phyloP scores from a whole-genome alignment of 1,140 invertebrate species.

The Neodiprion pinetum region DNA sequence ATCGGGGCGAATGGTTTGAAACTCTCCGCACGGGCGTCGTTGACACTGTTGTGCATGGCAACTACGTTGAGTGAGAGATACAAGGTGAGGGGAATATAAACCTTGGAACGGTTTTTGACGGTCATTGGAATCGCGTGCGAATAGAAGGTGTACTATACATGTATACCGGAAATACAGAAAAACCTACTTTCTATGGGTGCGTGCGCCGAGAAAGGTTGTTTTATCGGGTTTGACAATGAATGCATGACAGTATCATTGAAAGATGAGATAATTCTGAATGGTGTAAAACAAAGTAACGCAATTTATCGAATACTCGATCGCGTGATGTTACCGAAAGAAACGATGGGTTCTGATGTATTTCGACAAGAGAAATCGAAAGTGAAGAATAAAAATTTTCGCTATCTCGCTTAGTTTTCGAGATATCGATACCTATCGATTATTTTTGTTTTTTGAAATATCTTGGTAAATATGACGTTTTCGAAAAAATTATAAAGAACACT shows the following conservation, averaged over 20 bases:
- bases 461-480: conserved; percentile 1
- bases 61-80: conserved; percentile 25
- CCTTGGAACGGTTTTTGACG: conserved; percentile 19
- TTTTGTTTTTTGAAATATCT: no score
- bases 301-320: conserved; percentile 19
- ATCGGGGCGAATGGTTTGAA: conserved; percentile 33
- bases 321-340: neutral
- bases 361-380: no score
- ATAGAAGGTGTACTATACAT: conserved; percentile 22
- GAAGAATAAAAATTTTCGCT: no score
- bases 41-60: conserved; percentile 26
- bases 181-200: neutral
- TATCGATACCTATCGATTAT: no score
- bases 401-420: no score
- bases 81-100: conserved; percentile 19
- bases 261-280: conserved; percentile 27
- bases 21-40: conserved; percentile 19
- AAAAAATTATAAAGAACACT: neutral
- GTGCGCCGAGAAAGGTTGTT: neutral
- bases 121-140: conserved; percentile 16
- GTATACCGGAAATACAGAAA: neutral
- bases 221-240: neutral
- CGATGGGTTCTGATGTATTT: neutral
- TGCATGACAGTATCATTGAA: neutral
- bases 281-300: conserved; percentile 14